Evolutionary conservation across 2,113 vertebrate genomes (phyloP), one percentile per base, ranked within the genome.

Genomic region (Merops nubicus): DNA sequence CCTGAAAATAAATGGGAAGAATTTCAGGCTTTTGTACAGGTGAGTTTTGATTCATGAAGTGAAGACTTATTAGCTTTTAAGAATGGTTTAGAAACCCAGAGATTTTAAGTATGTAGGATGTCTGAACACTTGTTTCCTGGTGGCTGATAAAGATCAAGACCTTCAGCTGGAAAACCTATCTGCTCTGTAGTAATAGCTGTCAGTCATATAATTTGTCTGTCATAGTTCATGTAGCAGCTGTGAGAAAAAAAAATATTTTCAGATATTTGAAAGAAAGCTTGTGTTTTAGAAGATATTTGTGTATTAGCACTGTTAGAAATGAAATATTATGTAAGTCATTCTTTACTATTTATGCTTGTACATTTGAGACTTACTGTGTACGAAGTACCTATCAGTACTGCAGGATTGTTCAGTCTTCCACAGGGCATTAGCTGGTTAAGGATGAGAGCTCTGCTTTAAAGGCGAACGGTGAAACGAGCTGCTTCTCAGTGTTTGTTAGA

Each of bases 1-100:
- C 98, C 99, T 96, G 97, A 98, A 96, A 97, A 91, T 79, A 97
- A 99, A 40, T 99, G 99, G 99, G 96, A 98, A 86, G 97, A 99
- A 75, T 99, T 99, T 95, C 98, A 98, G 97, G 97, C 98, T 54
- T 98, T 99, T 94, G 98, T 99, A 48, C 98, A 99, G 99, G 99
- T 99, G 97, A 97, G 98, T 93, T 93, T 91, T 75, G 74, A 43
- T 69, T 93, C 19, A 53, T 48, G 23, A 95, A 85, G 29, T 64
- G 12, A 70, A 83, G 54, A 60, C 12, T 60, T 42, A 45, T 4
- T 17, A 70, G 21, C 43, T 89, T 92, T 72, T 48, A 67, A 84
- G 36, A 94, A 54, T 69, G 42, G 12, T 76, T 91, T 94, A 38
- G 47, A 85, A 85, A 65, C 18, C 5, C 28, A 25, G 9, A 9